Conservation (phyloP, 1,140 invertebrate genomes). For the Halyomorpha halys region DNA sequence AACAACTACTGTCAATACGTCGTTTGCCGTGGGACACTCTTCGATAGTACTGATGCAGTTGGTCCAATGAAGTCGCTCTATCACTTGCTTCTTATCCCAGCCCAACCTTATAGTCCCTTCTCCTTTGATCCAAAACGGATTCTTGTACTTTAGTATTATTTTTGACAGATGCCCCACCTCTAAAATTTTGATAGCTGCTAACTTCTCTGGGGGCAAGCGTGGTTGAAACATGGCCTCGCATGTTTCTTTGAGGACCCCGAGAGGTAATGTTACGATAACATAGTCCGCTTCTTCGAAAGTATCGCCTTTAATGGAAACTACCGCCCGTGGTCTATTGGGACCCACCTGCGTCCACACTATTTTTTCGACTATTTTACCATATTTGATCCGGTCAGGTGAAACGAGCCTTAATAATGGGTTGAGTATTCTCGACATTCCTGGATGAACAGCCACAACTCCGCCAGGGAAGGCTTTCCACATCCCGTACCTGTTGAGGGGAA, state of each 20-base stretch:
- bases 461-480: slow-evolving; percentile 44
- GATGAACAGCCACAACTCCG: slow-evolving; percentile 48
- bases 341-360: slow-evolving; percentile 45
- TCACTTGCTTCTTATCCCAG: slow-evolving; percentile 46
- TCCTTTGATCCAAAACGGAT: slow-evolving; percentile 60
- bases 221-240: slow-evolving; percentile 64
- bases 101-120: slow-evolving; percentile 40
- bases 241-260: slow-evolving; percentile 73
- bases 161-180: slow-evolving; percentile 59
- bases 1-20: slow-evolving; percentile 13
- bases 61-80: slow-evolving; percentile 54
- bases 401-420: slow-evolving; percentile 49
- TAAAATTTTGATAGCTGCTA: slow-evolving; percentile 61
- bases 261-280: slow-evolving; percentile 67
- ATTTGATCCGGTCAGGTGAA: slow-evolving; percentile 44
- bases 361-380: slow-evolving; percentile 50
- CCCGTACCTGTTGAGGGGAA: slow-evolving; percentile 35
- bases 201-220: slow-evolving; percentile 56
- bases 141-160: slow-evolving; percentile 70
- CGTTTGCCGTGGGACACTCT: slow-evolving; percentile 49
- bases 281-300: slow-evolving; percentile 62
- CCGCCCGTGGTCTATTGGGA: slow-evolving; percentile 30
- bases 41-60: slow-evolving; percentile 52
- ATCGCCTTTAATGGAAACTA: slow-evolving; percentile 38
- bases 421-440: slow-evolving; percentile 51